These are phyloP conservation scores for Timandra comae DNA, from an alignment of 2,888 invertebrate genomes.

Conservation along the genomic window DNA sequence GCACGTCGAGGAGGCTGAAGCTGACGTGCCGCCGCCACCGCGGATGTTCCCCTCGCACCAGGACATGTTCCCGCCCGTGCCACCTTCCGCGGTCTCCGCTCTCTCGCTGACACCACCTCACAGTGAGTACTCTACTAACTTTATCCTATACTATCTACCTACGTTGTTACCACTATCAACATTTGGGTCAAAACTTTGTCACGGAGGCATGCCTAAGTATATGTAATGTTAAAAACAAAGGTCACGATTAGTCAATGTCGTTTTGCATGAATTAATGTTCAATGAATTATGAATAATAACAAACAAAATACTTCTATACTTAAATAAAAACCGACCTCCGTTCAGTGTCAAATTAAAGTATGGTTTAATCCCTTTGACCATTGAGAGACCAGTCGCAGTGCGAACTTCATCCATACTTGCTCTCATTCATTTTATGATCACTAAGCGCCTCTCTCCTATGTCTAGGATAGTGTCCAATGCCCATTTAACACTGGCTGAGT, in stretches of 20 bases:
- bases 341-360: conserved; percentile 66
- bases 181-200: too few relatives aligned
- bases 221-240: conserved; percentile 38
- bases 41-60: conserved; percentile 74
- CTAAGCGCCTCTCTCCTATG: too few relatives aligned
- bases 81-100: conserved; percentile 81
- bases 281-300: conserved; percentile 23
- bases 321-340: conserved; percentile 58
- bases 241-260: conserved; percentile 57
- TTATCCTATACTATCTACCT: too few relatives aligned
- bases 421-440: too few relatives aligned
- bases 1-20: conserved; percentile 51
- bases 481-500: too few relatives aligned
- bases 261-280: conserved; percentile 49
- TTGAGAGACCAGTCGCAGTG: too few relatives aligned
- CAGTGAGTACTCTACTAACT: conserved; percentile 84
- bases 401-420: too few relatives aligned
- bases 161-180: too few relatives aligned
- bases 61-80: conserved; percentile 84
- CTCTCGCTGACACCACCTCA: conserved; percentile 89
- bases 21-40: conserved; percentile 76
- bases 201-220: too few relatives aligned
- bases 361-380: too few relatives aligned
- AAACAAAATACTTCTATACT: conserved; percentile 48
- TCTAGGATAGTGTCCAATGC: too few relatives aligned